These are phyloP conservation scores for Metaphire vulgaris DNA, from an alignment of 1,140 invertebrate genomes.

Conservation along the genomic window DNA sequence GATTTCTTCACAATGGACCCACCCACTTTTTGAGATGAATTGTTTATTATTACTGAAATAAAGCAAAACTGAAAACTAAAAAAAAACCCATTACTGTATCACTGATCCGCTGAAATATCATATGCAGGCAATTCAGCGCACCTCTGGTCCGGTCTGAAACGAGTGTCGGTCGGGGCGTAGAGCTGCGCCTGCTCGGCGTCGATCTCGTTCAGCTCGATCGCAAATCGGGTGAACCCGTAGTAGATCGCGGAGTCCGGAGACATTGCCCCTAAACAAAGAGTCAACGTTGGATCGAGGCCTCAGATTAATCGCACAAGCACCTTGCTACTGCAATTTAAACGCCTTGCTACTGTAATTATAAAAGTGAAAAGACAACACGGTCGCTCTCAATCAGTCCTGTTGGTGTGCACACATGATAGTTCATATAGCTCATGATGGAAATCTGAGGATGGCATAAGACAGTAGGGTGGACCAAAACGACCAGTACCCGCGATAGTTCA, in stretches of 20 bases:
- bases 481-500: too few relatives aligned
- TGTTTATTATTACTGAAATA: neutral
- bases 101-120: neutral
- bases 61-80: neutral
- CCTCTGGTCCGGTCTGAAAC: conserved; percentile 60
- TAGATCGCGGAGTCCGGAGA: conserved; percentile 72
- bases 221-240: conserved; percentile 78
- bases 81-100: neutral
- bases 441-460: too few relatives aligned
- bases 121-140: conserved; percentile 29
- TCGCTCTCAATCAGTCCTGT: too few relatives aligned
- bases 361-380: neutral
- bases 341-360: neutral
- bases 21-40: too few relatives aligned
- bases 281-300: too few relatives aligned
- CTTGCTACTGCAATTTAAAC: too few relatives aligned
- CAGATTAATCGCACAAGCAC: too few relatives aligned
- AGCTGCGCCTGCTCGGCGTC: conserved; percentile 59
- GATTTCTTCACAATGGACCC: neutral
- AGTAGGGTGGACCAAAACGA: too few relatives aligned
- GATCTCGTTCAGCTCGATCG: conserved; percentile 76
- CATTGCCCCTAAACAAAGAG: conserved; percentile 59
- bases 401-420: too few relatives aligned
- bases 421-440: too few relatives aligned
- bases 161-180: conserved; percentile 68